Evolutionary conservation across 2,888 invertebrate genomes (phyloP), one percentile per base, ranked within the genome.

Genomic region (Sinohyriopsis cumingii): DNA sequence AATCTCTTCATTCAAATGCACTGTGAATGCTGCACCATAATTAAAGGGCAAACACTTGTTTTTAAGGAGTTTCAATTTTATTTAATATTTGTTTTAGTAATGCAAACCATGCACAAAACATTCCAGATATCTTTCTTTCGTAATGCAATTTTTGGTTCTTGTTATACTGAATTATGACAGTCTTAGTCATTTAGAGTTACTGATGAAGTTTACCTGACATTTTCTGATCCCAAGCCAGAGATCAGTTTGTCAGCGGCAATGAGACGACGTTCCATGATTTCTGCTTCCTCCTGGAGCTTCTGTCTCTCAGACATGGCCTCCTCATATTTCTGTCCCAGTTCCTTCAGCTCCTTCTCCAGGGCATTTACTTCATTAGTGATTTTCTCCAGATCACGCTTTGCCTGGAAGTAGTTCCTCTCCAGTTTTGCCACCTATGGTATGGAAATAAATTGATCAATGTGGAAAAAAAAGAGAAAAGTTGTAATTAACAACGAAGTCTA

Each of bases 241-340:
- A 97, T 95, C 5, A 97, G 91, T 88, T 96, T 96, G 86, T 96
- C 95, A 0, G 97, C 96, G 0, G 96, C 96, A 57, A 94, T 91
- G 55, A 96, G 90, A 61, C 95, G 92, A 73, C 94, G 90, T 92
- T 95, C 94, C 93, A 96, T 94, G 33, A 95, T 91, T 85, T 95
- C 94, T 0, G 95, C 95, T 88, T 96, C 95, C 82, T 95, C 94
- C 86, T 95, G 94, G 65, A 96, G 88, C 71, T 93, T 93, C 81
- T 93, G 93, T 68, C 93, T 91, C 91, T 74, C 91, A 80, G 92
- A 87, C 93, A 95, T 95, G 0, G 96, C 95, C 0, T 92, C 92
- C 2, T 94, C 94, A 83, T 96, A 97, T 87, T 94, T 94, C 7
- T 91, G 90, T 82, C 95, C 95, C 3, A 97, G 90, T 0, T 92